A percentile compares a stretch with the other conserved stretches of the same genome.
Conservation (phyloP, 2,113 vertebrate genomes). For the Steatornis caripensis region DNA sequence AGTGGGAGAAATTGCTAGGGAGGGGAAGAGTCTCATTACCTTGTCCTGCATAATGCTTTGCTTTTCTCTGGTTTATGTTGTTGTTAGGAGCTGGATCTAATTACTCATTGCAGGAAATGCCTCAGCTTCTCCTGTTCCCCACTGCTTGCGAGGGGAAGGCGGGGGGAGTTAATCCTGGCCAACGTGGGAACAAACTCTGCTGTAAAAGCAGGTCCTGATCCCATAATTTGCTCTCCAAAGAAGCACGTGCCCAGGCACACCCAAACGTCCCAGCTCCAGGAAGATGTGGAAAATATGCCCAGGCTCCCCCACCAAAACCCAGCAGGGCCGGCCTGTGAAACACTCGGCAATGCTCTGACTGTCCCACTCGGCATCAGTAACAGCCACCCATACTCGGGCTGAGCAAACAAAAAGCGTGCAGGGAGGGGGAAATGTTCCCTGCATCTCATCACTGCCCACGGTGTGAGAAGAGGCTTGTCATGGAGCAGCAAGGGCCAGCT, state of each 20-base stretch:
- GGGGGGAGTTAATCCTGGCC: not conserved
- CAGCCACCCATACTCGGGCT: rapidly evolving
- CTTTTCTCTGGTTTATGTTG: not conserved
- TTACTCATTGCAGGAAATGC: not conserved
- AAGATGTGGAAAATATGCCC: rapidly evolving
- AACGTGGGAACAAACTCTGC: not conserved
- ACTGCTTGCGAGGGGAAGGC: not conserved
- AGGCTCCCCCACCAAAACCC: not conserved
- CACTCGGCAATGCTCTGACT: rapidly evolving
- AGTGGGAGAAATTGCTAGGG: not conserved
- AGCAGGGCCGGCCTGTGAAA: rapidly evolving
- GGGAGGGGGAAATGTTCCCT: not conserved
- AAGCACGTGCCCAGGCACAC: not conserved
- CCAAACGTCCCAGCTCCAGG: not conserved
- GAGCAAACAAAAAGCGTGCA: not conserved
- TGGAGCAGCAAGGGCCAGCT: not conserved
- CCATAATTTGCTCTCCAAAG: not conserved
- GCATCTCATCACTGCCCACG: rapidly evolving
- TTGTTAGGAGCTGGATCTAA: not conserved
- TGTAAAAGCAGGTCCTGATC: not conserved
- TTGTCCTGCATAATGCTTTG: not conserved
- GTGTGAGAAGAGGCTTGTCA: not conserved
- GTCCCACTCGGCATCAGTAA: rapidly evolving
- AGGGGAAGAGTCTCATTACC: not conserved
- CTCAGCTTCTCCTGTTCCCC: not conserved